Base-by-base conservation (phyloP, 2,797 vertebrate genomes). In the Hapalemur alaotrensis region DNA sequence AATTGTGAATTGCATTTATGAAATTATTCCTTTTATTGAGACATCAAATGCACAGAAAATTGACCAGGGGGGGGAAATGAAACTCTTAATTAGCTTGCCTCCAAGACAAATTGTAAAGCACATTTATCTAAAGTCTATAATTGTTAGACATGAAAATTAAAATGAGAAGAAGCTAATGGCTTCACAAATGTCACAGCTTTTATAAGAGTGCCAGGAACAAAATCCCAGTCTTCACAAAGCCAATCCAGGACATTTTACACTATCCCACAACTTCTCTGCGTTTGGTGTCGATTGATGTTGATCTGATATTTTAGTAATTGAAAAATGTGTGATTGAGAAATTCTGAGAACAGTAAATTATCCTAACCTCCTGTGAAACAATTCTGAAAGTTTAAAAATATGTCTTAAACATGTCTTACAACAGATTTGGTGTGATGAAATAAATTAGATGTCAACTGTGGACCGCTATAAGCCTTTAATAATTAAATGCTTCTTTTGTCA, bases 401-500 rank as follows among this genome's bases (percentile, higher is more conserved):
- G 0, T 46, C 73, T 93, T 83, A 69, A 93, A 84, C 52, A 89
- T 89, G 0, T 41, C 8, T 86, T 96, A 94, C 75, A 95, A 85
- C 41, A 86, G 86, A 89, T 93, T 96, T 95, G 72, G 0, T 63
- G 46, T 97, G 75, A 82, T 88, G 89, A 97, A 97, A 95, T 96
- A 96, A 98, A 97, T 84, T 81, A 95, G 95, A 95, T 95, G 93
- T 94, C 95, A 96, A 69, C 89, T 92, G 63, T 87, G 6, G 15
- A 93, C 89, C 95, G 88, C 22, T 95, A 41, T 79, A 92, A 89
- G 75, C 85, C 97, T 97, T 98, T 92, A 97, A 96, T 96, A 98
- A 98, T 98, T 98, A 98, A 98, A 98, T 91, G 90, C 92, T 97
- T 97, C 94, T 73, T 98, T 97, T 98, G 98, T 98, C 98, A 95